Evolutionary conservation across 1,140 invertebrate species (phyloP).

Genomic region (Monomorium pharaonis): DNA sequence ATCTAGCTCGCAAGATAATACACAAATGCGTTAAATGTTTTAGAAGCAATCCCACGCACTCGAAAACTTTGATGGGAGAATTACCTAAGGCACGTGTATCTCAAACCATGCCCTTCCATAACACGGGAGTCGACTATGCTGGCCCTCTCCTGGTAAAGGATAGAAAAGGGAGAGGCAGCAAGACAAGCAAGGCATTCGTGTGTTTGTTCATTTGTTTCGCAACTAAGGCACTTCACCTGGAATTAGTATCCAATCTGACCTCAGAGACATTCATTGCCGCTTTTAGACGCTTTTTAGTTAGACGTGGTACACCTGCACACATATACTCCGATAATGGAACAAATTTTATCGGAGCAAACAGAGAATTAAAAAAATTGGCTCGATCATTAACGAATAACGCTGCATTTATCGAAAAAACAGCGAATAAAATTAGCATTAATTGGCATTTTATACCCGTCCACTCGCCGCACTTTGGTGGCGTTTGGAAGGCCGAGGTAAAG

Average conservation of each 20-base stretch:
- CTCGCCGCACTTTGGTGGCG: too few species aligned
- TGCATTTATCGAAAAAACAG: too few species aligned
- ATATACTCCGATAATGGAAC: background rate
- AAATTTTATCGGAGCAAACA: background rate
- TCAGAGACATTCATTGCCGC: background rate
- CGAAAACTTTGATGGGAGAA: background rate
- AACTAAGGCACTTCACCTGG: background rate
- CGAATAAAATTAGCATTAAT: background rate
- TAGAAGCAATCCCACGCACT: background rate
- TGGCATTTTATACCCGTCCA: background rate
- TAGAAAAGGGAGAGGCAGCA: background rate
- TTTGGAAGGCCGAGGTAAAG: background rate
- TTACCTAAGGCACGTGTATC: background rate
- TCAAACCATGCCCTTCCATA: background rate
- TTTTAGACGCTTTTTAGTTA: background rate
- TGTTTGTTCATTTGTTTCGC: too few species aligned
- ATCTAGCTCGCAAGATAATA: background rate
- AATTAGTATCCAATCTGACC: background rate
- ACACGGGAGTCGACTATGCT: background rate
- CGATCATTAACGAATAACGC: background rate
- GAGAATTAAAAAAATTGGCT: too few species aligned
- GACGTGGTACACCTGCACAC: background rate
- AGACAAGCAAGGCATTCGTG: background rate
- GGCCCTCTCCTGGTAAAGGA: background rate
- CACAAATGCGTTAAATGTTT: background rate